A percentile compares a stretch with the other conserved stretches of the same genome.
Evolutionary conservation across 2,113 vertebrate genomes (phyloP).

Genomic region (Tragelaphus imberbis): DNA sequence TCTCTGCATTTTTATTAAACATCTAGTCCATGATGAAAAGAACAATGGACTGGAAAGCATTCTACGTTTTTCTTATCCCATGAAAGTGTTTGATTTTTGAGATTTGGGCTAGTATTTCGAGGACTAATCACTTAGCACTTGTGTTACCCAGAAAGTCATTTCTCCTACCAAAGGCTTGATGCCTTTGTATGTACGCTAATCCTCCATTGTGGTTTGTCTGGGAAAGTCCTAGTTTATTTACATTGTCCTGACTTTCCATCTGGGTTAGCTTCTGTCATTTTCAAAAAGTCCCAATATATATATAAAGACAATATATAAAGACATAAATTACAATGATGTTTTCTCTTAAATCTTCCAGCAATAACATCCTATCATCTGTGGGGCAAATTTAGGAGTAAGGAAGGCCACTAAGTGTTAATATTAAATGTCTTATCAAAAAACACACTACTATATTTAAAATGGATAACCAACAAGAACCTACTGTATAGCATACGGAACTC

Average conservation of each 20-base stretch:
- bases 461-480: not conserved
- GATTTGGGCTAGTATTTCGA: not conserved
- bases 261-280: not conserved
- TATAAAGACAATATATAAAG: not conserved
- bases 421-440: conserved; percentile 9
- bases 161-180: not conserved
- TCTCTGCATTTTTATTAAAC: not conserved
- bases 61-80: not conserved
- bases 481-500: not conserved
- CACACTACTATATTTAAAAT: not conserved
- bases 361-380: not conserved
- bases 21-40: not conserved
- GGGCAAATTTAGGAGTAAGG: not conserved
- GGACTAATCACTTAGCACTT: not conserved
- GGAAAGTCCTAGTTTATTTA: not conserved
- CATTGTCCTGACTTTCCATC: not conserved
- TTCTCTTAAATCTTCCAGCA: not conserved
- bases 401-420: not conserved
- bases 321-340: not conserved
- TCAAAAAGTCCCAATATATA: not conserved
- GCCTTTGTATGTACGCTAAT: not conserved
- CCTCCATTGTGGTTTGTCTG: not conserved
- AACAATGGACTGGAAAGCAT: not conserved
- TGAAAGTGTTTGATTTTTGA: not conserved
- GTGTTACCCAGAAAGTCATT: not conserved